Evolutionary conservation across 2,888 invertebrate species (phyloP).

Genomic region (Tridacna crocea): DNA sequence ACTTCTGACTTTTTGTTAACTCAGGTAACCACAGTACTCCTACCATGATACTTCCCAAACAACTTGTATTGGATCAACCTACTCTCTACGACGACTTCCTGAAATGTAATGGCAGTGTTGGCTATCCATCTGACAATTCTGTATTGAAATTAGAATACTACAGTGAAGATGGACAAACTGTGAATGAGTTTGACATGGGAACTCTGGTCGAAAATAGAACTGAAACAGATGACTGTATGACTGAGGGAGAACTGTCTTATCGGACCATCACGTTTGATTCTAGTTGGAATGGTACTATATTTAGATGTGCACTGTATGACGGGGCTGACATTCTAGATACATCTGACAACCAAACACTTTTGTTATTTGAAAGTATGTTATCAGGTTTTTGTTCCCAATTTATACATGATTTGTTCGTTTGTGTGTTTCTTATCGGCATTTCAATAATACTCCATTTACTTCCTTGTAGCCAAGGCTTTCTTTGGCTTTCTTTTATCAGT

Average conservation of each 20-base stretch:
- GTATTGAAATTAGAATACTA: neutral
- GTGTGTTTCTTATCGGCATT: neutral
- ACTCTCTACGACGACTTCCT: neutral
- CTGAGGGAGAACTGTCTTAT: neutral
- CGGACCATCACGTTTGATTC: neutral
- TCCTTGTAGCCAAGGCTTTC: neutral
- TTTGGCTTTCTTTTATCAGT: neutral
- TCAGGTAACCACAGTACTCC: neutral
- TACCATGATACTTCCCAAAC: neutral
- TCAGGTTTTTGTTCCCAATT: neutral
- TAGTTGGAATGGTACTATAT: slow-evolving; percentile 3
- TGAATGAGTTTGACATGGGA: neutral
- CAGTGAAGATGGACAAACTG: neutral
- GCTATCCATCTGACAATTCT: neutral
- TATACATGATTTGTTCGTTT: neutral
- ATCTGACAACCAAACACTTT: neutral
- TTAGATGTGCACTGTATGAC: neutral
- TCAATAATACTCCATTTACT: no score
- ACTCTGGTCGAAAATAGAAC: neutral
- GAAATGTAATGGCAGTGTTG: neutral
- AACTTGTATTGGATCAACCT: neutral
- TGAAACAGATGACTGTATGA: neutral
- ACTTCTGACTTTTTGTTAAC: no score
- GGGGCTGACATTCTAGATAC: neutral
- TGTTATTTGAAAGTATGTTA: slow-evolving; percentile 16